These are phyloP conservation scores for Oscheius onirici DNA, from an alignment of 2,888 invertebrate species.

Conservation along the genomic window DNA sequence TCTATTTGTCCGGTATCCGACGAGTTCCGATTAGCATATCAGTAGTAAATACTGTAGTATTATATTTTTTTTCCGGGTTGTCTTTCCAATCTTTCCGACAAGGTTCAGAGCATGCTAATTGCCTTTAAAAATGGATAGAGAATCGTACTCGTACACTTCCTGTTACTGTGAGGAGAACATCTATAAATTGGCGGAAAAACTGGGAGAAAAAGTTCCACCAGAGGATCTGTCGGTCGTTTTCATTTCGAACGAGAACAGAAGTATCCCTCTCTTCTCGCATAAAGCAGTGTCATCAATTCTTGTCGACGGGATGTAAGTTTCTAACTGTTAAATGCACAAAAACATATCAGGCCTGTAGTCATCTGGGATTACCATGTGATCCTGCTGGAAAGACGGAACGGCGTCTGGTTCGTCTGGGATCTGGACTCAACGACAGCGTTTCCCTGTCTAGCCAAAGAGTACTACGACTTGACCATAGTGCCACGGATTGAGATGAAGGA, in stretches of 20 bases:
- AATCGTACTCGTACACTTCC: conserved; percentile 32
- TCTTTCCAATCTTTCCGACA: background rate
- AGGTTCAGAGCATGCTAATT: background rate
- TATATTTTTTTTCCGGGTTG: background rate
- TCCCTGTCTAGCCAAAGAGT: conserved; percentile 36
- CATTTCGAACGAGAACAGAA: conserved; percentile 42
- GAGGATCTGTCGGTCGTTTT: conserved; percentile 38
- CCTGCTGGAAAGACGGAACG: conserved; percentile 27
- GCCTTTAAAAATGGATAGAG: background rate
- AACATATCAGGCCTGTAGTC: conserved; percentile 34
- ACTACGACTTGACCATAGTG: conserved; percentile 10
- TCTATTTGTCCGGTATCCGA: background rate
- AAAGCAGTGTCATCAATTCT: conserved; percentile 3
- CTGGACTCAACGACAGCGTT: conserved; percentile 41
- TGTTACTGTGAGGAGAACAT: conserved; percentile 60
- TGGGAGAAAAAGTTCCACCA: conserved; percentile 15
- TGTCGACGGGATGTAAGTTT: background rate
- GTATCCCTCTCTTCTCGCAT: conserved; percentile 43
- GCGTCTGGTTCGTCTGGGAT: conserved; percentile 38
- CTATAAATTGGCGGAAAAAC: conserved; percentile 25
- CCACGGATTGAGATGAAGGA: conserved; percentile 25
- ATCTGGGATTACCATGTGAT: conserved; percentile 60
- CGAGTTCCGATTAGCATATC: background rate
- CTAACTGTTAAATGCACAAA: background rate
- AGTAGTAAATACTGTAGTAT: background rate